phyloP scores from a whole-genome alignment of 2,888 invertebrate genomes.

The Notodonta dromedarius region DNA sequence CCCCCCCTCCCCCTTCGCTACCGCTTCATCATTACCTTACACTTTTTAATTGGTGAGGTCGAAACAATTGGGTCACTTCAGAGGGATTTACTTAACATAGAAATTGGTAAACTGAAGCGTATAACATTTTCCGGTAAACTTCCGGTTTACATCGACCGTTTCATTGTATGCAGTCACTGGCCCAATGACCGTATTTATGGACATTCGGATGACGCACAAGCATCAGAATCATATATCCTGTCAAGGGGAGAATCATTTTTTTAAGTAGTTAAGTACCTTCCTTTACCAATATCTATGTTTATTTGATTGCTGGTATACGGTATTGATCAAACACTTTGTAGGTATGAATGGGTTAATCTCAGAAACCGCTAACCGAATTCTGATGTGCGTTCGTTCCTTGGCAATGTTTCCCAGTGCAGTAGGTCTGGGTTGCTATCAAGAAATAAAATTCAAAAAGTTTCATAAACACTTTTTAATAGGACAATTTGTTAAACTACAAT shows the following conservation, averaged over 20 bases:
- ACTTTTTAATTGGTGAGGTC: constrained; percentile 82
- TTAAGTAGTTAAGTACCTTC: not conserved
- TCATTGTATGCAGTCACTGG: constrained; percentile 22
- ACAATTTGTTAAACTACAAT: not conserved
- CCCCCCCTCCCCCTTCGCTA: constrained; percentile 50
- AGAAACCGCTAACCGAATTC: no score
- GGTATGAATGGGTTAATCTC: no score
- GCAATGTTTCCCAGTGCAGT: no score
- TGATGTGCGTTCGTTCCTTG: no score
- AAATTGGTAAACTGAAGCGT: constrained; percentile 50
- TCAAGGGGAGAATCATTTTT: constrained; percentile 9
- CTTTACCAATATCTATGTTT: no score
- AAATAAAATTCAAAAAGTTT: not conserved
- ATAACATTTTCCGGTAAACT: constrained; percentile 47
- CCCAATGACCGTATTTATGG: constrained; percentile 23
- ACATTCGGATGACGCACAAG: constrained; percentile 11
- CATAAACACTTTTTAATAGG: not conserved
- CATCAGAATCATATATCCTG: not conserved
- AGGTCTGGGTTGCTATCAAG: no score
- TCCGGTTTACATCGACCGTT: constrained; percentile 43
- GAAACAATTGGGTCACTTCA: constrained; percentile 76
- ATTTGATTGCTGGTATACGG: no score
- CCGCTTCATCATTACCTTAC: constrained; percentile 72
- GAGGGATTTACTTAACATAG: constrained; percentile 65
- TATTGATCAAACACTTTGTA: no score